Conservation (phyloP, 2,797 vertebrate species). For the Anguilla megastoma region DNA sequence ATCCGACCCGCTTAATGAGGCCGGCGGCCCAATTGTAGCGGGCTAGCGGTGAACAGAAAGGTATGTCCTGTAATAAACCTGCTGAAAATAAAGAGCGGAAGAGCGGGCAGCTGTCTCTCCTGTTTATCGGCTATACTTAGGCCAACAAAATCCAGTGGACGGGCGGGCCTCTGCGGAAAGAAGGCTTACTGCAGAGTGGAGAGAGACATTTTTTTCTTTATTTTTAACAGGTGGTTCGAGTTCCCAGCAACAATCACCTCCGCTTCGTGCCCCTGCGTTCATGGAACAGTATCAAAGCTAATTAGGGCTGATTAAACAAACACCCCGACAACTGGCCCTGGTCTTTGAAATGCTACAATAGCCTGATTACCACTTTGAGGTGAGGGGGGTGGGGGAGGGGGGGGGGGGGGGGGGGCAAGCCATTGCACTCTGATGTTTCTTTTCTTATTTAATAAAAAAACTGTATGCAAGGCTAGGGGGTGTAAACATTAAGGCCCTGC, state of each 20-base stretch:
- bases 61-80: slow-evolving; percentile 6
- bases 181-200: not conserved
- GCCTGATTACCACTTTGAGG: slow-evolving; percentile 14
- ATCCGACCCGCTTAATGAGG: slow-evolving; percentile 15
- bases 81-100: not conserved
- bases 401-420: not conserved
- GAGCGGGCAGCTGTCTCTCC: not conserved
- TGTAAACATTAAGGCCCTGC: not conserved
- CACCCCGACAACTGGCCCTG: not conserved
- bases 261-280: not conserved
- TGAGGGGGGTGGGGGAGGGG: no score
- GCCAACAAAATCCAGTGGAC: not conserved
- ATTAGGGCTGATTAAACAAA: not conserved
- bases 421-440: not conserved
- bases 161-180: not conserved
- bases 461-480: not conserved
- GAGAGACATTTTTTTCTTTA: not conserved
- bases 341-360: not conserved
- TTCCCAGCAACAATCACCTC: not conserved
- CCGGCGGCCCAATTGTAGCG: not conserved
- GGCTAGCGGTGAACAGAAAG: not conserved
- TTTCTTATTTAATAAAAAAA: slow-evolving; percentile 15
- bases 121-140: not conserved
- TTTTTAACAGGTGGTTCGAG: not conserved
- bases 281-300: not conserved